Conservation (phyloP, 1,140 invertebrate species). For the Eurytemora carolleeae region DNA sequence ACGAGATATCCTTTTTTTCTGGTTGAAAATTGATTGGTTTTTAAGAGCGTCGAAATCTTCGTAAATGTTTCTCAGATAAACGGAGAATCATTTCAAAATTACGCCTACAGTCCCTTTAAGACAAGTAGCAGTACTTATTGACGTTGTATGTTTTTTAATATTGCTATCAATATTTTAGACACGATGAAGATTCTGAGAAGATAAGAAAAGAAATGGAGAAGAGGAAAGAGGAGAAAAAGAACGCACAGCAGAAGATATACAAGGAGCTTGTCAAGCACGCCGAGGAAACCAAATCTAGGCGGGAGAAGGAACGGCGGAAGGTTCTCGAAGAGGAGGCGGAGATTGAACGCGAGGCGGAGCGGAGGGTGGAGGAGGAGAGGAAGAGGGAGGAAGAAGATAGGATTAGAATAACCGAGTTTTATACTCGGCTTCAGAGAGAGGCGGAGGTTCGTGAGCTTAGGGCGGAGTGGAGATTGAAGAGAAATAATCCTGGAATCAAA, state of each 20-base stretch:
- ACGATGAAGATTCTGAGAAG: neutral
- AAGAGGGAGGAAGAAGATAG: neutral
- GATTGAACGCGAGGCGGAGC: neutral
- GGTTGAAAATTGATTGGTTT: too few relatives aligned
- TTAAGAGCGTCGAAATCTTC: too few relatives aligned
- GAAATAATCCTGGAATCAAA: neutral
- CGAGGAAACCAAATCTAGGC: neutral
- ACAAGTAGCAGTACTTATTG: too few relatives aligned
- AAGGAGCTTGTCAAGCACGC: neutral
- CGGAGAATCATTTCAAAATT: too few relatives aligned
- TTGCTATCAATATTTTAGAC: neutral
- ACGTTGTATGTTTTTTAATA: too few relatives aligned
- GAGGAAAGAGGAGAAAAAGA: neutral
- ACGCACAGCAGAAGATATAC: neutral
- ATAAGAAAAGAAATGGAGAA: neutral
- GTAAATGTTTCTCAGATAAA: too few relatives aligned
- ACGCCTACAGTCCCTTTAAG: too few relatives aligned
- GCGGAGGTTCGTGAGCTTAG: neutral
- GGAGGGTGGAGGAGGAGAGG: neutral
- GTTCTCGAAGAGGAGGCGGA: neutral
- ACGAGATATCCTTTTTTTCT: too few relatives aligned
- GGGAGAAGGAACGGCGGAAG: neutral
- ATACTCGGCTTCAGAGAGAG: neutral
- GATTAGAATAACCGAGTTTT: neutral
- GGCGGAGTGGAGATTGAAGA: neutral